phyloP scores from a whole-genome alignment of 2,888 invertebrate genomes.

The Eilema depressum region DNA sequence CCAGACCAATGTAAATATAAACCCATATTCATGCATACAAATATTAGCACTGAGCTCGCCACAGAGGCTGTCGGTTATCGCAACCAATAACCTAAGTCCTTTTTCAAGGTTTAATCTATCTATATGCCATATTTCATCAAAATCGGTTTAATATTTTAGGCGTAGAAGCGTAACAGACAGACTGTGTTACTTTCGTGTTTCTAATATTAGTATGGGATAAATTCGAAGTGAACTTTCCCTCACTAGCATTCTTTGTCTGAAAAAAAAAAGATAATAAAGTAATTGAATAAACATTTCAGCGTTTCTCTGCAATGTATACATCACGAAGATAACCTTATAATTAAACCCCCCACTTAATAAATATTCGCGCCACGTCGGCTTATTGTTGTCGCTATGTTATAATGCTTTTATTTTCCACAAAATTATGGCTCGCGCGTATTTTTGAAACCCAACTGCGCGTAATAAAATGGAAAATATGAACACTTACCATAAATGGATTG shows the following conservation, averaged over 20 bases:
- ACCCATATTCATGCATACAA: too few species aligned
- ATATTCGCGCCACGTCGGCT: slow-evolving; percentile 54
- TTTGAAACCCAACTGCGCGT: slow-evolving; percentile 38
- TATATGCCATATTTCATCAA: too few species aligned
- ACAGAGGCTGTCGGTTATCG: too few species aligned
- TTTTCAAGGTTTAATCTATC: too few species aligned
- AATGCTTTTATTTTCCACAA: slow-evolving; percentile 54
- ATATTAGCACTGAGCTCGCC: too few species aligned
- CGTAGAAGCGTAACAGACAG: too few species aligned
- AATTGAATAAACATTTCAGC: neutral
- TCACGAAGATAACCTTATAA: slow-evolving; percentile 49
- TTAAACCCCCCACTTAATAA: slow-evolving; percentile 54
- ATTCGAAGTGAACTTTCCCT: neutral
- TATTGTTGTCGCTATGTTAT: slow-evolving; percentile 50
- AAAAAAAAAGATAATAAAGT: neutral
- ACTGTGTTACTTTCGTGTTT: too few species aligned
- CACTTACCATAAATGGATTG: neutral
- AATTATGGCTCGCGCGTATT: slow-evolving; percentile 41
- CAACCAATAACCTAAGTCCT: too few species aligned
- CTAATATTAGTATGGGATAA: too few species aligned
- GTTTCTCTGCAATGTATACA: slow-evolving; percentile 20
- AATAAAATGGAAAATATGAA: slow-evolving; percentile 37
- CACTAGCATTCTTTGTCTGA: neutral
- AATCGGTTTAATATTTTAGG: too few species aligned
- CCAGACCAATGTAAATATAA: too few species aligned